Evolutionary conservation across 2,113 vertebrate species (phyloP), one percentile per base, ranked within the genome.

Genomic region (Hoplias malabaricus): DNA sequence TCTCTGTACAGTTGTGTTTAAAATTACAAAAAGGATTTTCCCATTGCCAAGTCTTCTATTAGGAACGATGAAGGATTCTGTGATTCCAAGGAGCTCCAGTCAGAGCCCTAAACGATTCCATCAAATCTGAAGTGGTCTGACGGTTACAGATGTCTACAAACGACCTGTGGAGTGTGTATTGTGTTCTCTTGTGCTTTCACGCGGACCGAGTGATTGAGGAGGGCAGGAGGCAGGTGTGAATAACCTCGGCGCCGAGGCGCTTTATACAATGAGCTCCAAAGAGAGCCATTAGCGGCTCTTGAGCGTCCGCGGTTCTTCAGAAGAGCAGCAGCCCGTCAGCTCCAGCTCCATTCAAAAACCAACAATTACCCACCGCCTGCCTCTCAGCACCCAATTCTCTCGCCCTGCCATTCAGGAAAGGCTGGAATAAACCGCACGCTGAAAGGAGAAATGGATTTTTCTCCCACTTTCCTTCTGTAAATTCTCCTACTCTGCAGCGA

Each of bases 301-400:
- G 54, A 71, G 48, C 23, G 31, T 12, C 50, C 3, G 4, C n/a
- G 27, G 54, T 1, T 46, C 25, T 57, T 62, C 38, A 9, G 21
- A 62, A 21, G 56, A 48, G n/a, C 2, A 69, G 79, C 73, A 50
- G n/a, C 54, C 46, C 75, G 78, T 70, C 73, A 82, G 82, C 82
- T 78, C 62, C 62, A 56, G 54, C 62, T 78, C 69, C 34, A 83
- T 84, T 84, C 62, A 86, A 75, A 46, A 85, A 73, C 46, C 50
- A 48, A 74, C 71, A 77, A 78, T 75, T 77, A 69, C 53, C 67
- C 43, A 61, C 72, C n/a, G 21, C 73, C 29, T 62, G 14, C 2
- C 42, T 43, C 70, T 77, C 57, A 77, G 10, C 27, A 7, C 11
- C 19, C 38, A 2, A 73, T 48, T 48, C 57, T 9, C 31, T 10